These are phyloP conservation scores for Synanthedon myopaeformis DNA, from an alignment of 2,888 invertebrate species.

Conservation along the genomic window DNA sequence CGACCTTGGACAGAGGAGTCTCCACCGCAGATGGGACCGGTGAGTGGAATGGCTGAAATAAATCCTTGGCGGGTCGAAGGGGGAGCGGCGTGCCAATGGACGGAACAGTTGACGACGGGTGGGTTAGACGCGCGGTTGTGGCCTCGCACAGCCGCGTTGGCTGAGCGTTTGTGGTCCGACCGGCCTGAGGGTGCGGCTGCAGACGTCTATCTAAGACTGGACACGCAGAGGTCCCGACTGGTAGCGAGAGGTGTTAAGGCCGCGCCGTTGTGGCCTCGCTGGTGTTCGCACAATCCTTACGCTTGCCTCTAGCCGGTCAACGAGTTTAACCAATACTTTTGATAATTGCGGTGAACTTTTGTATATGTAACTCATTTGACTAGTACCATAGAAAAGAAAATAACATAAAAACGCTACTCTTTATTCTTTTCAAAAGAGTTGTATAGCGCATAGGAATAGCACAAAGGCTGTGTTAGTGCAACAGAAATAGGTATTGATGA, in stretches of 20 bases:
- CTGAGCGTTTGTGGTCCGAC: conserved; percentile 83
- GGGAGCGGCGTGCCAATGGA: conserved; percentile 88
- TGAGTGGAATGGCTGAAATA: conserved; percentile 38
- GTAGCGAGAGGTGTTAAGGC: conserved; percentile 73
- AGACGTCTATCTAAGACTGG: conserved; percentile 76
- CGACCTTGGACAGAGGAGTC: conserved; percentile 75
- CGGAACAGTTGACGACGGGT: conserved; percentile 81
- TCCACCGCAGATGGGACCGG: conserved; percentile 10
- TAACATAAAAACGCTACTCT: no score
- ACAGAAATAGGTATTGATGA: no score
- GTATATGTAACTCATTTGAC: no score
- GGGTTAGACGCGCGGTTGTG: conserved; percentile 84
- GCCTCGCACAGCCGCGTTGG: conserved; percentile 86
- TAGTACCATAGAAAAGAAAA: no score
- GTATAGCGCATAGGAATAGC: no score
- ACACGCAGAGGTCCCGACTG: conserved; percentile 75
- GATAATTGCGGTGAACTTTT: no score
- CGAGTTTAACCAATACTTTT: neutral
- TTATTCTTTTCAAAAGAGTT: no score
- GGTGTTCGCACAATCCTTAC: conserved; percentile 82
- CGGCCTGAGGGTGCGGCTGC: conserved; percentile 61
- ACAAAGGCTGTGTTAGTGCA: no score
- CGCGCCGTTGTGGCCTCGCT: conserved; percentile 81
- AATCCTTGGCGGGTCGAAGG: conserved; percentile 73
- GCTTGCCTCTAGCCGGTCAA: conserved; percentile 70